A percentile compares a stretch with the other conserved stretches of the same genome.
Conservation (phyloP, 2,113 vertebrate genomes). For the Oenanthe oenanthe region DNA sequence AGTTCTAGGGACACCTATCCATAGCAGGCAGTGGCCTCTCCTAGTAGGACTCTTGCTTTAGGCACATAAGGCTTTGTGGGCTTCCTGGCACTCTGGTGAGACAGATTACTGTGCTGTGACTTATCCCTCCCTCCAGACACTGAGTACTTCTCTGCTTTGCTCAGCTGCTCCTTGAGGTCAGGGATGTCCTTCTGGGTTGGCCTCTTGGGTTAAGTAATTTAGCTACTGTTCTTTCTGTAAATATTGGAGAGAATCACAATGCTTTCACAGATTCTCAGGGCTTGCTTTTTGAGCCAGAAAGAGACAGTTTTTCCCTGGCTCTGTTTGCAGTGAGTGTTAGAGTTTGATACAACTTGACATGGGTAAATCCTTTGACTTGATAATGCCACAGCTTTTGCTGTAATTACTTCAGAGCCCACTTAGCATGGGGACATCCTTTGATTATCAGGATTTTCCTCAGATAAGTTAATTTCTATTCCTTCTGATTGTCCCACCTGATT, state of each 20-base stretch:
- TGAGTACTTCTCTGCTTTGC: neutral
- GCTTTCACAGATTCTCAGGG: neutral
- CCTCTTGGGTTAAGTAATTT: neutral
- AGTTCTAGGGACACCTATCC: neutral
- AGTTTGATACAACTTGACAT: neutral
- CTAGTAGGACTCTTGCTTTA: neutral
- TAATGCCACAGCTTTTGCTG: neutral
- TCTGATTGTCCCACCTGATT: neutral
- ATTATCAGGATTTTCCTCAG: neutral
- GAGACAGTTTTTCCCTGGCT: neutral
- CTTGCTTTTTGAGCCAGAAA: neutral
- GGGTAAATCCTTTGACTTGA: neutral
- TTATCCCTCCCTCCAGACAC: neutral
- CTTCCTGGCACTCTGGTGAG: neutral
- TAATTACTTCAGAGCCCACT: neutral
- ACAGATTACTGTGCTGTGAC: neutral
- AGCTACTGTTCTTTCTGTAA: neutral
- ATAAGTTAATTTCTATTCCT: neutral
- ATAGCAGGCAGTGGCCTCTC: neutral
- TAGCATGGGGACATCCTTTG: neutral
- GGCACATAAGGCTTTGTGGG: neutral
- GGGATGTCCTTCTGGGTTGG: neutral
- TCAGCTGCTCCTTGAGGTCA: neutral
- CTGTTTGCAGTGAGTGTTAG: neutral
- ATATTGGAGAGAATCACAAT: neutral